These are phyloP conservation scores for Neria commutata DNA, from an alignment of 2,888 invertebrate species.

Conservation along the genomic window DNA sequence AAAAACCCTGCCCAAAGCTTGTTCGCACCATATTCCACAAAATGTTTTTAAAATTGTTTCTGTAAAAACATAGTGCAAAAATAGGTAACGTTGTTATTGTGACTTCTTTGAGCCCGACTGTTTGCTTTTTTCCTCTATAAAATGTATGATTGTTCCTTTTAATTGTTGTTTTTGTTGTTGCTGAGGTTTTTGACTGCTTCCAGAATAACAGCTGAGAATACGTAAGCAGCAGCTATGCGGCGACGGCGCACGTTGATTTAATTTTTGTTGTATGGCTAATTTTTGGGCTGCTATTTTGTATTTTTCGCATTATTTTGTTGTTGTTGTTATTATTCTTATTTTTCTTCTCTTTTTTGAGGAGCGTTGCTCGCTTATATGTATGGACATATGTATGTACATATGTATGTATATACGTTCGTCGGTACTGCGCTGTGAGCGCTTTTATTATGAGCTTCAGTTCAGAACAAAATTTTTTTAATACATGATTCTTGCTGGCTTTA, in stretches of 20 bases:
- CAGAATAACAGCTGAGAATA: neutral
- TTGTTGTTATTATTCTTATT: neutral
- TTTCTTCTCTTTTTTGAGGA: constrained; percentile 13
- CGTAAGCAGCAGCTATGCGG: neutral
- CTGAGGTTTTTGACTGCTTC: neutral
- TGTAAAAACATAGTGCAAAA: neutral
- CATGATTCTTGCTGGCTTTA: too few species aligned
- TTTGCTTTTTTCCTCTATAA: neutral
- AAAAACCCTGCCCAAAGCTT: too few species aligned
- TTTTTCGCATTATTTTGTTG: neutral
- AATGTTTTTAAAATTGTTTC: neutral
- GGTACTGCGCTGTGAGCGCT: too few species aligned
- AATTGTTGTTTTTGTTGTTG: neutral
- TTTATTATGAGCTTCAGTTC: too few species aligned
- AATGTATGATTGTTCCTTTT: too few species aligned
- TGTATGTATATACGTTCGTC: too few species aligned
- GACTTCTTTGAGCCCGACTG: neutral
- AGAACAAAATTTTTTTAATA: too few species aligned
- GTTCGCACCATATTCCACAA: too few species aligned
- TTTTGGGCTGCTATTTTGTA: neutral
- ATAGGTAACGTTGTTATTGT: neutral
- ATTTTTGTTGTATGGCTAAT: neutral
- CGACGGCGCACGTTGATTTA: neutral
- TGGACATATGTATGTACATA: too few species aligned
- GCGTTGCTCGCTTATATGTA: too few species aligned